Conservation (phyloP, 2,888 invertebrate genomes). For the Zeuzera pyrina region DNA sequence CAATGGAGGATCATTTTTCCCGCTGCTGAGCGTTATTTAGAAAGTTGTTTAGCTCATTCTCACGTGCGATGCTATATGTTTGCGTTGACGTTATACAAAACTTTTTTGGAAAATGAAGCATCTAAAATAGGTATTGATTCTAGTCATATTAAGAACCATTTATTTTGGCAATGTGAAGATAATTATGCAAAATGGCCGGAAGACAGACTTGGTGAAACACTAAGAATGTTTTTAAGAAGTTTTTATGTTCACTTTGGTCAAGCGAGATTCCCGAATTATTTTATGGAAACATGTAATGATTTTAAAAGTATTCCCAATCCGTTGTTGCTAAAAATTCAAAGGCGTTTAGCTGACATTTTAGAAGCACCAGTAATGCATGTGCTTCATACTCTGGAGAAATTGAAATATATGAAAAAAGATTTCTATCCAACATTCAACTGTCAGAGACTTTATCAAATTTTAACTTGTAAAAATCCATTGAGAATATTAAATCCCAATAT, state of each 20-base stretch:
- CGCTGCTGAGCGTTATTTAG: slow-evolving; percentile 82
- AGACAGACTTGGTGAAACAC: slow-evolving; percentile 78
- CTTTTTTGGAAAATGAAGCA: slow-evolving; percentile 78
- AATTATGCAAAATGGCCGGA: slow-evolving; percentile 82
- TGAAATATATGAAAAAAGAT: slow-evolving; percentile 72
- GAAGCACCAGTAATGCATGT: slow-evolving; percentile 82
- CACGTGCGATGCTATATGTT: slow-evolving; percentile 82
- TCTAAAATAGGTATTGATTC: slow-evolving; percentile 77
- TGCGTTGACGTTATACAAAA: slow-evolving; percentile 78
- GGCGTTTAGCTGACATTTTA: slow-evolving; percentile 76
- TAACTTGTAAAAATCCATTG: slow-evolving; percentile 70
- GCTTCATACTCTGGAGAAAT: slow-evolving; percentile 78
- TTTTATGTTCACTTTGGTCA: slow-evolving; percentile 76
- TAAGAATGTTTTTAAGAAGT: slow-evolving; percentile 75
- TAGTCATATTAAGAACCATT: slow-evolving; percentile 80
- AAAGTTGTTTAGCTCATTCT: slow-evolving; percentile 78
- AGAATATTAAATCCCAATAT: slow-evolving; percentile 60
- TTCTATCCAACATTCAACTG: slow-evolving; percentile 79
- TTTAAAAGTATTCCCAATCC: slow-evolving; percentile 80
- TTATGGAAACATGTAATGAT: slow-evolving; percentile 80
- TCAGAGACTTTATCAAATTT: slow-evolving; percentile 70
- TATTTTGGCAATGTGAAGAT: slow-evolving; percentile 86
- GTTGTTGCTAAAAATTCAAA: slow-evolving; percentile 76
- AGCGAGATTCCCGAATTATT: slow-evolving; percentile 79
- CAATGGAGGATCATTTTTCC: slow-evolving; percentile 88